These are phyloP conservation scores for Drosophila mulleri DNA, from an alignment of 2,888 invertebrate genomes.

Conservation along the genomic window DNA sequence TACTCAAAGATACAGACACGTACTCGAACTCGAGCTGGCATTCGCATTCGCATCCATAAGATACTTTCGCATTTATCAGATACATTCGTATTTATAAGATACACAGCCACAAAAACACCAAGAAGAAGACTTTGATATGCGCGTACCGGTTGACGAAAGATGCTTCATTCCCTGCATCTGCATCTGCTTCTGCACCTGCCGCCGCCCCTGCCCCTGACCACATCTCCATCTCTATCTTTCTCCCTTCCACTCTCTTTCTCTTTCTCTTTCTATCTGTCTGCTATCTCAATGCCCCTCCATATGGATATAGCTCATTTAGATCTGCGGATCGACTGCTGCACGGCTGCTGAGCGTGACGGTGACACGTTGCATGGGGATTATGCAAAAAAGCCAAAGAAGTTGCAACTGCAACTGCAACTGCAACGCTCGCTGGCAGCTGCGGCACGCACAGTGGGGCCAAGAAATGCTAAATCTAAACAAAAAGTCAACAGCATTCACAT, in stretches of 20 bases:
- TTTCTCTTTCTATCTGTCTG: not conserved
- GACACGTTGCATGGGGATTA: slow-evolving; percentile 74
- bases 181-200: not conserved
- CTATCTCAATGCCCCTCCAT: slow-evolving; percentile 7
- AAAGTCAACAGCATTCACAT: slow-evolving; percentile 14
- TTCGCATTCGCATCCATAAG: slow-evolving; percentile 16
- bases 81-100: slow-evolving; percentile 42
- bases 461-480: slow-evolving; percentile 12
- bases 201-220: not conserved
- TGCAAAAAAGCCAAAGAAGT: slow-evolving; percentile 73
- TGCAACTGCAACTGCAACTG: slow-evolving; percentile 56
- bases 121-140: slow-evolving; percentile 30
- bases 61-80: slow-evolving; percentile 16
- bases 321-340: slow-evolving; percentile 40
- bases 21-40: slow-evolving; percentile 28
- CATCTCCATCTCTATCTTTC: not conserved
- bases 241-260: not conserved
- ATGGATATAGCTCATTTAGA: slow-evolving; percentile 13
- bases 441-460: slow-evolving; percentile 39
- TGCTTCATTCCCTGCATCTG: slow-evolving; percentile 41
- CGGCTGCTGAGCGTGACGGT: slow-evolving; percentile 70
- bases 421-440: slow-evolving; percentile 31
- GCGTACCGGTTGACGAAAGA: slow-evolving; percentile 70
- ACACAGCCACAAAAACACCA: slow-evolving; percentile 8
- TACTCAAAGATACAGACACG: slow-evolving; percentile 43